Percentiles rank a stretch among this genome's conserved stretches.
These are phyloP conservation scores for Eilema griseolum DNA, from an alignment of 2,888 invertebrate species.

Conservation along the genomic window DNA sequence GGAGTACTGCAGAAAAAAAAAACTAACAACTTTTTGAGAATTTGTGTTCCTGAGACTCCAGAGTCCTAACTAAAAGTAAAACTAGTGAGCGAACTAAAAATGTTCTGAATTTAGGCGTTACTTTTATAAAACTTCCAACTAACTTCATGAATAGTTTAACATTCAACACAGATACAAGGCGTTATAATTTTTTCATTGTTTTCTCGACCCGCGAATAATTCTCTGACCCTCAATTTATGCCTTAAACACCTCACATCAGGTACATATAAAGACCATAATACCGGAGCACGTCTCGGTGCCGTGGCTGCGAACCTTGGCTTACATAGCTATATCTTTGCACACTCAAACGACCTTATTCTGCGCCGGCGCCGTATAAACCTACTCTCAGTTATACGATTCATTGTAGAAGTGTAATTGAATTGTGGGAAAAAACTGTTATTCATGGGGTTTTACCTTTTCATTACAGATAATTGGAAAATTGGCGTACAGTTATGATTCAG, in stretches of 20 bases:
- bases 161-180: neutral
- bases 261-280: conserved; percentile 4
- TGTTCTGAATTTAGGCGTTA: neutral
- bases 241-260: neutral
- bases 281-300: conserved; percentile 43
- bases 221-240: neutral
- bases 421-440: conserved; percentile 7
- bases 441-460: conserved; percentile 1
- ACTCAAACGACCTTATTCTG: conserved; percentile 46
- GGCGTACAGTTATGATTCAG: no score
- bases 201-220: neutral
- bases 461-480: neutral
- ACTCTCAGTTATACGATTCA: conserved; percentile 23
- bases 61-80: no score
- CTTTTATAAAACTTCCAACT: neutral
- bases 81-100: no score
- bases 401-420: neutral
- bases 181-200: conserved; percentile 8
- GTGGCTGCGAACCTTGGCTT: conserved; percentile 52
- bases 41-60: neutral
- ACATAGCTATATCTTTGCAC: conserved; percentile 46
- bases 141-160: neutral
- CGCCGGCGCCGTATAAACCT: conserved; percentile 25
- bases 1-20: no score
- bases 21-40: neutral